Evolutionary conservation across 53 echinoderm and acorn worm species (phyloP).

Genomic region (Holothuria leucospilota): DNA sequence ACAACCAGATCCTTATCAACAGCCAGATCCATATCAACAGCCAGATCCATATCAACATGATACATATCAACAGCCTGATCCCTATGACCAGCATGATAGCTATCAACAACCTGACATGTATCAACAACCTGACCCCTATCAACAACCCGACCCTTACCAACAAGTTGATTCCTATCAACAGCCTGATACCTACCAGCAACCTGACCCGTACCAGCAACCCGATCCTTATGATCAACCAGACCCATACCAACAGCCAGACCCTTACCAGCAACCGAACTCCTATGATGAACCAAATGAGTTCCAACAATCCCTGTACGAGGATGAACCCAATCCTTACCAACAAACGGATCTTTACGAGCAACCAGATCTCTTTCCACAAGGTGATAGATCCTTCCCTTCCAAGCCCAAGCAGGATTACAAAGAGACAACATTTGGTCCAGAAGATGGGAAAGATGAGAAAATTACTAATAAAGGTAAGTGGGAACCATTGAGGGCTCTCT

Average conservation of each 20-base stretch:
- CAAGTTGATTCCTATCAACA: conserved; percentile 26
- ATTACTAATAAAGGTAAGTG: neutral
- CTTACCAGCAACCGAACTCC: conserved; percentile 19
- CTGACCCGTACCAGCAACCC: conserved; percentile 28
- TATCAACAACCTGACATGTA: conserved; percentile 6
- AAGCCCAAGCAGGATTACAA: conserved; percentile 47
- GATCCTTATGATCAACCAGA: conserved; percentile 33
- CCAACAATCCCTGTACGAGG: conserved; percentile 19
- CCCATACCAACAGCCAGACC: conserved; percentile 45
- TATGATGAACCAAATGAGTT: conserved; percentile 39
- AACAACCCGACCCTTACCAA: conserved; percentile 16
- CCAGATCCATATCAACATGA: neutral
- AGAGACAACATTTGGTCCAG: conserved; percentile 84
- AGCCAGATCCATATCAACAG: conserved; percentile 28
- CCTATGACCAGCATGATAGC: conserved; percentile 4
- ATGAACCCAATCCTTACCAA: conserved; percentile 26
- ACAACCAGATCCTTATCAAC: neutral
- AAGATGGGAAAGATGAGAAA: conserved; percentile 39
- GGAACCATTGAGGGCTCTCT: neutral
- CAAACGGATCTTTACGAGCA: conserved; percentile 23
- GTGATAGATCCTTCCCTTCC: neutral
- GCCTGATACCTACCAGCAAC: conserved; percentile 26
- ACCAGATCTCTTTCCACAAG: conserved; percentile 37
- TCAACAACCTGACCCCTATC: neutral
- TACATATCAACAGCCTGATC: conserved; percentile 19